A percentile compares a stretch with the other conserved stretches of the same genome.
These are phyloP conservation scores for Pangasius larnaudii DNA, from an alignment of 2,797 vertebrate genomes.

Conservation along the genomic window DNA sequence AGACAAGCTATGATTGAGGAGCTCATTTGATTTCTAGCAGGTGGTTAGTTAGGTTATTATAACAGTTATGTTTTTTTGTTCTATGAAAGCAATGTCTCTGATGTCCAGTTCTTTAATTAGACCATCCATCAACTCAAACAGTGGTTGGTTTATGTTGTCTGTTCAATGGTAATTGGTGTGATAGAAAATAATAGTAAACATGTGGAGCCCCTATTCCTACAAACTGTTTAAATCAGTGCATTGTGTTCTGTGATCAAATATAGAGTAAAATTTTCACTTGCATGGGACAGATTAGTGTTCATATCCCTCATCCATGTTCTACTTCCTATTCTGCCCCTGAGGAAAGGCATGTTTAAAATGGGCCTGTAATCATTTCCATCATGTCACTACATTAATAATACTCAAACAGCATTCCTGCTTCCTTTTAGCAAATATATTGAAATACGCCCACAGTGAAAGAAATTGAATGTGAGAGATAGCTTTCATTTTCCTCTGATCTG, in stretches of 20 bases:
- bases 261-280: constrained; percentile 44
- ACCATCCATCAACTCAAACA: background rate
- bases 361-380: constrained; percentile 59
- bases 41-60: background rate
- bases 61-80: background rate
- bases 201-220: background rate
- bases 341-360: constrained; percentile 51
- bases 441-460: constrained; percentile 53
- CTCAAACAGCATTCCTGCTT: constrained; percentile 52
- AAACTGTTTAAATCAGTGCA: background rate
- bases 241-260: constrained; percentile 45
- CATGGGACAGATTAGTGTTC: constrained; percentile 54
- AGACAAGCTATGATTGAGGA: background rate
- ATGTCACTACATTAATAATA: constrained; percentile 63
- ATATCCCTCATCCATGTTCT: constrained; percentile 34
- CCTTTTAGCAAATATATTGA: constrained; percentile 62
- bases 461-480: constrained; percentile 56
- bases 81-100: background rate
- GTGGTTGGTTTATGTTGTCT: background rate
- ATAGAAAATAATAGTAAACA: background rate
- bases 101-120: background rate
- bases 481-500: constrained; percentile 60
- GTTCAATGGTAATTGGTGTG: background rate
- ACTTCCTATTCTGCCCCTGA: constrained; percentile 43
- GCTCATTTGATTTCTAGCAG: background rate